Evolutionary conservation across 2,113 vertebrate species (phyloP), one percentile per base, ranked within the genome.

Genomic region (Cryptomyrus ogoouensis): DNA sequence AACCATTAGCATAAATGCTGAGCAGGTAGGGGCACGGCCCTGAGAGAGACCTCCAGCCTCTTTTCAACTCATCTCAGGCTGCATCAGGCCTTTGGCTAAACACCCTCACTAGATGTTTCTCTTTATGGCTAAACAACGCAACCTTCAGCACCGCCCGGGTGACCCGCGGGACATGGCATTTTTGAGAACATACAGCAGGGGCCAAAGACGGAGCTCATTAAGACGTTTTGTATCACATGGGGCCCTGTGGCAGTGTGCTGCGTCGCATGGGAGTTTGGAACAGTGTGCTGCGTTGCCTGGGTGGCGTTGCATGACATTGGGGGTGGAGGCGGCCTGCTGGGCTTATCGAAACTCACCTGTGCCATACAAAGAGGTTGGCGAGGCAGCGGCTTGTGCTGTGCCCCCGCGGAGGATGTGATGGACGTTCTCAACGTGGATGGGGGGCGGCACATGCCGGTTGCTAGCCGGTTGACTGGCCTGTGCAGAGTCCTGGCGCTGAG

Each of bases 171-270:
- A 93, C 90, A 90, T 93, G 92, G 92, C 92, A 92, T 88, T 92
- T 88, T 90, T 88, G 91, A 91, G 93, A 94, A 93, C 93, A 92
- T 93, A 93, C 92, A 93, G 91, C 91, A 83, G 87, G 89, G 91
- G 92, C 92, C 93, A 93, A 92, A 92, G 91, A 90, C 93, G 93
- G 90, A 90, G 42, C 89, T 93, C 92, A 88, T 92, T 93, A 92
- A 89, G 47, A 53, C 77, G 91, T 89, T 50, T 50, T 17, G 15
- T 17, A 66, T 46, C 90, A 89, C 39, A 66, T 27, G 27, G 21
- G 2, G 9, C 86, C 17, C 19, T 39, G 70, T 13, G 10, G 70
- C 31, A 17, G n/a, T 3, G 27, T 13, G 12, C 31, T 35, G 31
- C 70, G 5, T 77, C 12, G 9, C n/a, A 66, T 66, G 2, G 7